phyloP scores from a whole-genome alignment of 1,140 invertebrate species.

The Eueides isabella region DNA sequence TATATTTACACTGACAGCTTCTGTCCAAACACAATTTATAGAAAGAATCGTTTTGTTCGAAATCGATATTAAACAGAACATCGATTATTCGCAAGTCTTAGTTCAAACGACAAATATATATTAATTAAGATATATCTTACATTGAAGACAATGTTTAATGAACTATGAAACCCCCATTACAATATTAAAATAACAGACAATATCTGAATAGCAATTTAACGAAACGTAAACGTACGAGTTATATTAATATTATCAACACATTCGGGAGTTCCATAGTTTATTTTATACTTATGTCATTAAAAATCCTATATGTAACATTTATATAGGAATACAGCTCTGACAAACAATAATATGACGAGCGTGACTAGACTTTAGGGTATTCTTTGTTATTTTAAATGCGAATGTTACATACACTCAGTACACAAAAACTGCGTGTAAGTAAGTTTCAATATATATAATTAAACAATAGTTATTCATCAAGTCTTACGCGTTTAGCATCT shows the following conservation, averaged over 20 bases:
- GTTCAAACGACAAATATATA: not conserved
- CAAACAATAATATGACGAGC: constrained; percentile 17
- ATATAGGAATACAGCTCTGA: constrained; percentile 20
- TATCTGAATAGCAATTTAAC: too few relatives aligned
- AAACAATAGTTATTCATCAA: constrained; percentile 37
- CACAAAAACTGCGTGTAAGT: too few relatives aligned
- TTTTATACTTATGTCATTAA: not conserved
- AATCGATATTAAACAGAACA: not conserved
- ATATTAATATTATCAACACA: not conserved
- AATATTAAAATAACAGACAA: not conserved
- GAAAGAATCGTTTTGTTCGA: not conserved
- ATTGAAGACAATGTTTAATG: not conserved
- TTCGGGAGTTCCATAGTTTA: not conserved
- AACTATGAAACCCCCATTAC: not conserved
- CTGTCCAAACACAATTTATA: not conserved
- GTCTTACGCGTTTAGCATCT: constrained; percentile 43
- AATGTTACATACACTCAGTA: constrained; percentile 18
- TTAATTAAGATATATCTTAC: not conserved
- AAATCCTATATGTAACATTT: constrained; percentile 7
- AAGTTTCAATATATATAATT: not conserved
- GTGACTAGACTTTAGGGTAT: constrained; percentile 26
- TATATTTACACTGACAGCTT: not conserved
- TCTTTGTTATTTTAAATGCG: constrained; percentile 26
- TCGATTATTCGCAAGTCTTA: not conserved
- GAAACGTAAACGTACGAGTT: not conserved